A percentile compares a stretch with the other conserved stretches of the same genome.
These are phyloP conservation scores for Phyllotreta striolata DNA, from an alignment of 2,888 invertebrate species.

Conservation along the genomic window DNA sequence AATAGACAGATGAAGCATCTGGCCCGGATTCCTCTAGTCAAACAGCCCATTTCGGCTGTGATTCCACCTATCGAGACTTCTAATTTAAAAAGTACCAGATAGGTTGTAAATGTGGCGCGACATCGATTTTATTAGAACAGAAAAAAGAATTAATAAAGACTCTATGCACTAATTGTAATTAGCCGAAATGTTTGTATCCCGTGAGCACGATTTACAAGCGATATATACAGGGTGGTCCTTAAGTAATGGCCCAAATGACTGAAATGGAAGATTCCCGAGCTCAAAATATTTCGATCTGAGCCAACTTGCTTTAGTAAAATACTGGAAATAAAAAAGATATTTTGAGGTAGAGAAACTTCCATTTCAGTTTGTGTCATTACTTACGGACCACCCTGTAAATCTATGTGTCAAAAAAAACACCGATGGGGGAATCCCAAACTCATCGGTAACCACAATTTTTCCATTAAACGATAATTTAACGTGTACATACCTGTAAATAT, in stretches of 20 bases:
- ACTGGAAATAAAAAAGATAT: too few relatives aligned
- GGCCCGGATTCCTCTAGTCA: conserved; percentile 54
- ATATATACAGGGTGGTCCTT: too few relatives aligned
- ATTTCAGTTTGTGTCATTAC: too few relatives aligned
- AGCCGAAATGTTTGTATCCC: conserved; percentile 22
- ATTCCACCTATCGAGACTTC: conserved; percentile 50
- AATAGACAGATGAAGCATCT: conserved; percentile 41
- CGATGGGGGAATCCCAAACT: conserved; percentile 1
- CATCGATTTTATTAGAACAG: conserved; percentile 36
- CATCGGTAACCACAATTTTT: conserved; percentile 7
- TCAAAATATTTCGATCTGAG: too few relatives aligned
- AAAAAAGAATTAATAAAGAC: too few relatives aligned
- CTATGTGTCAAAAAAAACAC: conserved; percentile 16
- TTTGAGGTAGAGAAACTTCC: too few relatives aligned
- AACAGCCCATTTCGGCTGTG: conserved; percentile 53
- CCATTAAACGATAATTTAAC: conserved; percentile 42
- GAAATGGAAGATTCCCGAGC: too few relatives aligned
- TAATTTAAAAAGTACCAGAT: conserved; percentile 35
- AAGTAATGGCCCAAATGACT: too few relatives aligned
- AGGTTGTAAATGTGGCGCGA: conserved; percentile 26
- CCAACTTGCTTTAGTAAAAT: too few relatives aligned
- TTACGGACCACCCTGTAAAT: conserved; percentile 10
- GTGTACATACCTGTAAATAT: conserved; percentile 52
- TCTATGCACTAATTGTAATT: conserved; percentile 20
- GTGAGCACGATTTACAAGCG: conserved; percentile 23